Evolutionary conservation across 2,888 invertebrate genomes (phyloP), one percentile per base, ranked within the genome.

Genomic region (Ypsolopha sequella): DNA sequence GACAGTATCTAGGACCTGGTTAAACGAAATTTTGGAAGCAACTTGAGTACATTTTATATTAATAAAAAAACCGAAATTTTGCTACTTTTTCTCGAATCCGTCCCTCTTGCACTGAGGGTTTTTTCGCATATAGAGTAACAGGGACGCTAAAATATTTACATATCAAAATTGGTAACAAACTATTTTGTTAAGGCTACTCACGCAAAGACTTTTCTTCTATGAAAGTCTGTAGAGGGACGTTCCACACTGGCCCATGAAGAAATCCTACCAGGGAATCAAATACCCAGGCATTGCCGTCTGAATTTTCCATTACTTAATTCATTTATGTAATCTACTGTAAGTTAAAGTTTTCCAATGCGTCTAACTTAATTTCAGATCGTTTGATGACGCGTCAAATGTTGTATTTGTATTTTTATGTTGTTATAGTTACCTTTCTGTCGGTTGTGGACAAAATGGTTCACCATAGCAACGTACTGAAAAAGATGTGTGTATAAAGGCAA

Each of bases 151-250:
- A n/a, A n/a, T n/a, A n/a, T n/a, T n/a, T n/a, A n/a, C n/a, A n/a
- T n/a, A n/a, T n/a, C n/a, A n/a, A n/a, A n/a, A n/a, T n/a, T n/a
- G n/a, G n/a, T n/a, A n/a, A n/a, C n/a, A n/a, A n/a, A n/a, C n/a
- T n/a, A n/a, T n/a, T n/a, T n/a, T n/a, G 7, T 8, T 10, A 24
- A 24, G 4, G 24, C 24, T 41, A 76, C 91, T 87, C 89, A 97
- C 97, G 94, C 59, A 96, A 80, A 52, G 96, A 97, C 76, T 96
- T 95, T 67, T 96, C 95, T 78, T 97, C 97, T 58, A 97, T 94
- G 69, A 97, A 97, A 36, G 94, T 95, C 66, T 95, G 90, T 51
- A 97, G 82, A 0, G 97, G 97, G 10, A 95, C 92, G 69, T 95
- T 96, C 95, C 97, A 97, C 47, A 97, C 90, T 0, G 97, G 96